These are phyloP conservation scores for Gnathonemus longibarbis DNA, from an alignment of 2,113 vertebrate genomes.

Conservation along the genomic window DNA sequence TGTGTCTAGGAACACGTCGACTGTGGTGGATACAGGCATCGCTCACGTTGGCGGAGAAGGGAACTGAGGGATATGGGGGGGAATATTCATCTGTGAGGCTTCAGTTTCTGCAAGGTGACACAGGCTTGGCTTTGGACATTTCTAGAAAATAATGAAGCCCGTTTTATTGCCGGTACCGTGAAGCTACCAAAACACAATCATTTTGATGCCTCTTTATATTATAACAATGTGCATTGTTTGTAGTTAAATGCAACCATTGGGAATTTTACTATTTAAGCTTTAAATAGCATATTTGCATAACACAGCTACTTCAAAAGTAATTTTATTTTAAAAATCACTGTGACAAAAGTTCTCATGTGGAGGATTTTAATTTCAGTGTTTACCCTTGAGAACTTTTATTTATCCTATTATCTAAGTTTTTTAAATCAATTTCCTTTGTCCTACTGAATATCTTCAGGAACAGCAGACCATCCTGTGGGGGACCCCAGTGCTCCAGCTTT, in stretches of 20 bases:
- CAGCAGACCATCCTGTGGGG: neutral
- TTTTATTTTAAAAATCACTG: neutral
- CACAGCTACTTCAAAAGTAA: neutral
- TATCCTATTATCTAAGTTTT: neutral
- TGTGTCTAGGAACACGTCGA: neutral
- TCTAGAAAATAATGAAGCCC: neutral
- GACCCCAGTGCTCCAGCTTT: neutral
- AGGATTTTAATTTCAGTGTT: neutral
- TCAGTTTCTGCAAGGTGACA: neutral
- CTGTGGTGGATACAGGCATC: neutral
- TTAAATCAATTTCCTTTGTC: neutral
- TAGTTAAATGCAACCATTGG: neutral
- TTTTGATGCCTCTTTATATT: neutral
- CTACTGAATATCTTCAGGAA: neutral
- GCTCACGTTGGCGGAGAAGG: neutral
- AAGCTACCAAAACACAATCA: neutral
- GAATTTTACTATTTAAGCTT: neutral
- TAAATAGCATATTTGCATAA: neutral
- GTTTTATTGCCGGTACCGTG: neutral
- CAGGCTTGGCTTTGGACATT: neutral
- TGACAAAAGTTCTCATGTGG: neutral
- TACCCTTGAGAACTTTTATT: neutral
- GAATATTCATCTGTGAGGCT: neutral
- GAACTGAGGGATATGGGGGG: neutral
- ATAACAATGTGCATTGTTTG: neutral